These are phyloP conservation scores for Ganaspis sp. DNA, from an alignment of 1,140 invertebrate species.

Conservation along the genomic window DNA sequence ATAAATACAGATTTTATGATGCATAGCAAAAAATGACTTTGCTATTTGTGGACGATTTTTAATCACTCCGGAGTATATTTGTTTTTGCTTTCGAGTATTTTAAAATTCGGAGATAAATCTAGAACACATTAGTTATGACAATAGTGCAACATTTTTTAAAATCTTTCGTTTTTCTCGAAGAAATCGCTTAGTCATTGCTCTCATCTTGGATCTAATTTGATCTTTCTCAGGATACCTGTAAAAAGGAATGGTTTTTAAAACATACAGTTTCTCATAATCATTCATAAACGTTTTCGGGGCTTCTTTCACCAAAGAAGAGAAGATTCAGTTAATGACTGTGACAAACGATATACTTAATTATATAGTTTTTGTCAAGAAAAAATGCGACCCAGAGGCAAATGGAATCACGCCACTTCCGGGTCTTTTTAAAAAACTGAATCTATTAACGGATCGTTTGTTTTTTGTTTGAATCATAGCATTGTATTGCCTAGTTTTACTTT, in stretches of 20 bases:
- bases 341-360: slow-evolving; percentile 18
- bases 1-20: no score
- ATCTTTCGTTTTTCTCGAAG: neutral
- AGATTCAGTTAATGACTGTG: neutral
- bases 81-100: neutral
- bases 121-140: slow-evolving; percentile 16
- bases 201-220: neutral
- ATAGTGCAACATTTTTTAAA: neutral
- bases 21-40: neutral
- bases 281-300: neutral
- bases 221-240: slow-evolving; percentile 1
- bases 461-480: no score
- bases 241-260: neutral
- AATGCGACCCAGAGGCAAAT: neutral
- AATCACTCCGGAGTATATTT: neutral
- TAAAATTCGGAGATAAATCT: neutral
- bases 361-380: neutral
- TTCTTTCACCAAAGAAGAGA: neutral
- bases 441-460: no score
- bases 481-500: no score
- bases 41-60: neutral
- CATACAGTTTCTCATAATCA: neutral
- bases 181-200: neutral
- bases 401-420: neutral
- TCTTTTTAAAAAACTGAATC: no score